A percentile compares a stretch with the other conserved stretches of the same genome.
These are phyloP conservation scores for Sinocyclocheilus anophthalmus DNA, from an alignment of 2,113 vertebrate species.

Conservation along the genomic window DNA sequence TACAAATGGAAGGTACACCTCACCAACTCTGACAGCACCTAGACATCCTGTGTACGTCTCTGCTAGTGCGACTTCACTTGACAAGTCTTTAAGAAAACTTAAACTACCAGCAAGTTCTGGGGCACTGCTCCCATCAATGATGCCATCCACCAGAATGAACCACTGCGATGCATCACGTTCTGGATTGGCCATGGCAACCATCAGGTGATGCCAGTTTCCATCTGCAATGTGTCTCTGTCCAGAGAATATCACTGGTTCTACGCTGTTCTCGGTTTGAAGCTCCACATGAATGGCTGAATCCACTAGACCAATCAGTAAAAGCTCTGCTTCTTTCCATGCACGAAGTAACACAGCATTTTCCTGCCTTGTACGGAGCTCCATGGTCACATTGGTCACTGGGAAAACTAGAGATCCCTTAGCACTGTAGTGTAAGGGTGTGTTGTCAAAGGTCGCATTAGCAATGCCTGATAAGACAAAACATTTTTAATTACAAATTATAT, in stretches of 20 bases:
- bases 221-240: slow-evolving; percentile 74
- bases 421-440: slow-evolving; percentile 75
- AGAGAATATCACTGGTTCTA: slow-evolving; percentile 71
- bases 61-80: slow-evolving; percentile 67
- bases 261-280: slow-evolving; percentile 76
- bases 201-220: slow-evolving; percentile 84
- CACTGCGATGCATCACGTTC: slow-evolving; percentile 69
- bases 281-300: slow-evolving; percentile 77
- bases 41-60: slow-evolving; percentile 88
- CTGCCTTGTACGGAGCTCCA: slow-evolving; percentile 87
- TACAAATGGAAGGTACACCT: slow-evolving; percentile 80
- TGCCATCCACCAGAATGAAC: slow-evolving; percentile 79
- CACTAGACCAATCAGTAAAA: slow-evolving; percentile 78
- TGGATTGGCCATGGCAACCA: slow-evolving; percentile 75
- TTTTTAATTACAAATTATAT: too few relatives aligned
- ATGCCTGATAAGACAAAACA: slow-evolving; percentile 74
- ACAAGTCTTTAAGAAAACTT: slow-evolving; percentile 76
- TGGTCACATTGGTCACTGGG: slow-evolving; percentile 73
- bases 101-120: slow-evolving; percentile 71
- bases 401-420: slow-evolving; percentile 69
- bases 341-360: slow-evolving; percentile 80
- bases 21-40: slow-evolving; percentile 80
- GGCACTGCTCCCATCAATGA: slow-evolving; percentile 69
- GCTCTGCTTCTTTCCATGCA: slow-evolving; percentile 71
- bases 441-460: slow-evolving; percentile 83